A percentile compares a stretch with the other conserved stretches of the same genome.
phyloP scores from a whole-genome alignment of 2,113 vertebrate species.

The Caloenas nicobarica region DNA sequence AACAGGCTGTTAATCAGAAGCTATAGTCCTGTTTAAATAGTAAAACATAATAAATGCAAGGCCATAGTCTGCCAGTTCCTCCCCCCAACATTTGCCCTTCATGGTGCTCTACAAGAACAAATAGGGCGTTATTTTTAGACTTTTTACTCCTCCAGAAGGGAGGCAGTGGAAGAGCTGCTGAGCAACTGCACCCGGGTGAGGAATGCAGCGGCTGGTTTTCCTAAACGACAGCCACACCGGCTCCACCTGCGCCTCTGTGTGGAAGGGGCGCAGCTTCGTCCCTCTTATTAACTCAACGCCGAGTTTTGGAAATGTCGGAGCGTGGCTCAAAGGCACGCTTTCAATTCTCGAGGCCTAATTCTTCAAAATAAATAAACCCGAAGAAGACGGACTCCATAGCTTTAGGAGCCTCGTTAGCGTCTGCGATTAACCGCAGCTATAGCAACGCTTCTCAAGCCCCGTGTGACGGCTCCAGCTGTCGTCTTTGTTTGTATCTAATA shows the following conservation, averaged over 20 bases:
- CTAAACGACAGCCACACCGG: background rate
- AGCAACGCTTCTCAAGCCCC: background rate
- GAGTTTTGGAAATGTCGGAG: background rate
- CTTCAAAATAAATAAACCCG: background rate
- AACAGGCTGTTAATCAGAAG: background rate
- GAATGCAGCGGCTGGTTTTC: background rate
- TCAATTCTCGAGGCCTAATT: background rate
- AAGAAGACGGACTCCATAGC: background rate
- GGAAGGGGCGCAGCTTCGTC: background rate
- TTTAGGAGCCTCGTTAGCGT: background rate
- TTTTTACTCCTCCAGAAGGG: background rate
- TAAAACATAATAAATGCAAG: constrained; percentile 11
- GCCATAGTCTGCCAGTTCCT: background rate
- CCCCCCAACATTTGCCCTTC: background rate
- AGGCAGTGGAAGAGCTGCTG: background rate
- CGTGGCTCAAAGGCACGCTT: background rate
- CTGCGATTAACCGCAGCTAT: background rate
- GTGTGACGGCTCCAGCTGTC: background rate
- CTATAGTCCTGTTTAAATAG: background rate
- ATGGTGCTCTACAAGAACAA: background rate
- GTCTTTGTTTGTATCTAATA: background rate
- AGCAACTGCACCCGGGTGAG: background rate
- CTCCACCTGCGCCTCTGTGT: background rate
- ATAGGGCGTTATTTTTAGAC: background rate
- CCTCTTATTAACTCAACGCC: background rate